Evolutionary conservation across 2,113 vertebrate species (phyloP).

Genomic region (Rhinopomastus cyanomelas): DNA sequence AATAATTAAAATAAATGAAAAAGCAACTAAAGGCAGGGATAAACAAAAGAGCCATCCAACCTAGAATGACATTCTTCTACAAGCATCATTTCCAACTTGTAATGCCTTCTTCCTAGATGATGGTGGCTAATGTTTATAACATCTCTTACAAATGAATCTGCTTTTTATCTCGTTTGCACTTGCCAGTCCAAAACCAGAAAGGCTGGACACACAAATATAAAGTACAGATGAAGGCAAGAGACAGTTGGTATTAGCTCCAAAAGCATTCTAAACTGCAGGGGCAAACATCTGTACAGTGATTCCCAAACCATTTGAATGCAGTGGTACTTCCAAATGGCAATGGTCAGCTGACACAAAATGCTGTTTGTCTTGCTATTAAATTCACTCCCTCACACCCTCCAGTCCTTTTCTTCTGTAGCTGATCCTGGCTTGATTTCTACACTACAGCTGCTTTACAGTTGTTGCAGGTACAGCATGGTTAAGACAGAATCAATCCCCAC

Average conservation of each 20-base stretch:
- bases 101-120: neutral
- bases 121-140: neutral
- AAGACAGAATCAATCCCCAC: neutral
- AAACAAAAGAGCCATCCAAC: neutral
- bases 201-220: neutral
- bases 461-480: neutral
- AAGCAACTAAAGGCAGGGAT: neutral
- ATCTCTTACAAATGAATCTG: neutral
- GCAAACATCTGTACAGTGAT: neutral
- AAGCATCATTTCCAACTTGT: neutral
- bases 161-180: neutral
- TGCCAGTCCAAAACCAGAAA: neutral
- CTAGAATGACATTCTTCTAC: neutral
- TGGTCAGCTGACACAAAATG: accelerated
- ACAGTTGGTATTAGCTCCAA: neutral
- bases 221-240: neutral
- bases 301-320: neutral
- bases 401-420: neutral
- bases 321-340: neutral
- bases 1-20: conserved; percentile 4
- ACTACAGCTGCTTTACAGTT: neutral
- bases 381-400: neutral
- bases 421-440: neutral
- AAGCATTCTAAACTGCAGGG: neutral
- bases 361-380: neutral